Conservation (phyloP, 2,113 vertebrate species). For the Dinomys branickii region DNA sequence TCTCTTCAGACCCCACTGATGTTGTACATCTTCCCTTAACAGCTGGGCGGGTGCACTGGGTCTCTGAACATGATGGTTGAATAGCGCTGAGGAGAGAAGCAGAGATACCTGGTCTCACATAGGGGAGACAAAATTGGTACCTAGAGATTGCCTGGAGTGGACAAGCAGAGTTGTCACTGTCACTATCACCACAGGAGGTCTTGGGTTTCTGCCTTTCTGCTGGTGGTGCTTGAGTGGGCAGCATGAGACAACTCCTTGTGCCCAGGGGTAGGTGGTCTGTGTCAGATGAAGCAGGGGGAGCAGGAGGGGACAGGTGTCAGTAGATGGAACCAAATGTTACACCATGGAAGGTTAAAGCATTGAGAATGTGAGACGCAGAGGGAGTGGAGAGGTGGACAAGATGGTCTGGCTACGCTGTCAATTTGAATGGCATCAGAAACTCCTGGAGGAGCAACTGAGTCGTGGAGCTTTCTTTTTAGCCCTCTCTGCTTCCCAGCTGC, state of each 20-base stretch:
- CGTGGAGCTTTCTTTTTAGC: background rate
- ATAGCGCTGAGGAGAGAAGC: background rate
- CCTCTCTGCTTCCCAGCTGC: background rate
- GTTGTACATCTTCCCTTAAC: background rate
- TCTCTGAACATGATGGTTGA: background rate
- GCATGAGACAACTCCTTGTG: background rate
- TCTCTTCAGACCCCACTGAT: background rate
- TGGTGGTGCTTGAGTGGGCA: background rate
- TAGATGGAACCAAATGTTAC: background rate
- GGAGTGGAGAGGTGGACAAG: background rate
- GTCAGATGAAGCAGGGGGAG: background rate
- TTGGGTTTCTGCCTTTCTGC: background rate
- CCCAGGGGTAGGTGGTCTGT: background rate
- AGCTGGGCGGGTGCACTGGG: background rate
- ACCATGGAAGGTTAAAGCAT: background rate
- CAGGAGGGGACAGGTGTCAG: background rate
- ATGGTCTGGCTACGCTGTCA: background rate
- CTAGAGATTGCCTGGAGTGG: background rate
- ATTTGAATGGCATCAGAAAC: background rate
- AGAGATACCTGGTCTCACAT: fast-evolving
- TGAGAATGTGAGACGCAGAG: background rate
- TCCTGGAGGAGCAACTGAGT: background rate
- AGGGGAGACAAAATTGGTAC: too few relatives aligned
- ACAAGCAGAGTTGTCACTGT: too few relatives aligned
- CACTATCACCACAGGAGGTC: background rate